These are phyloP conservation scores for Lepus townsendii DNA, from an alignment of 2,797 vertebrate species.

Conservation along the genomic window DNA sequence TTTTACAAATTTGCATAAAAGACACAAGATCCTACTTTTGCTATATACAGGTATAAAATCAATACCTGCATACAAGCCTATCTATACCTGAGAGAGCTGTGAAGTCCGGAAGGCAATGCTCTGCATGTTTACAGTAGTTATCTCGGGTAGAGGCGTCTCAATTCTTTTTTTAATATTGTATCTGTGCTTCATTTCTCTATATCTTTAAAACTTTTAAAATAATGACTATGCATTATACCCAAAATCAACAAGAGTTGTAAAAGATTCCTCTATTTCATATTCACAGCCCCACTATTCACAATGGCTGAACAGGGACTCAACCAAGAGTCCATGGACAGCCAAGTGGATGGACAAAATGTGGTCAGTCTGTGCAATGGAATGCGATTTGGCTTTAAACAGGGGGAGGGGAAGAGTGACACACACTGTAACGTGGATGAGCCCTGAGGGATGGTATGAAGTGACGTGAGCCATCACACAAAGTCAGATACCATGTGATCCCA, in stretches of 20 bases:
- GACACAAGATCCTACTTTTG: neutral
- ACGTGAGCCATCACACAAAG: neutral
- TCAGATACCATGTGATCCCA: neutral
- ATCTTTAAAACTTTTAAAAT: constrained; percentile 58
- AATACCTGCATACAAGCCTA: neutral
- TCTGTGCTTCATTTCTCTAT: constrained; percentile 9
- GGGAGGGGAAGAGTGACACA: neutral
- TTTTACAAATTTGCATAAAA: constrained; percentile 55
- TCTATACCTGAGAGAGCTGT: neutral
- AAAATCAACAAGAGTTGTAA: constrained; percentile 13
- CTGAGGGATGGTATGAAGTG: neutral
- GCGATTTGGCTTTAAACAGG: neutral
- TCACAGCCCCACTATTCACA: neutral
- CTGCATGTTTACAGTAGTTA: neutral
- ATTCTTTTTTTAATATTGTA: neutral
- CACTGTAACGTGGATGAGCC: too few species aligned
- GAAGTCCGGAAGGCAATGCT: neutral
- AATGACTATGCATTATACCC: neutral
- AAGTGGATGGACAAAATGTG: neutral
- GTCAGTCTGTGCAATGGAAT: neutral
- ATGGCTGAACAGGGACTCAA: neutral
- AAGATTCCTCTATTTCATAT: neutral
- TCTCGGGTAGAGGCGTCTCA: neutral
- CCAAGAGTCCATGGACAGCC: neutral
- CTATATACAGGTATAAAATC: neutral